Base-by-base conservation (phyloP, 2,888 invertebrate genomes). In the Hydropsyche betteni region DNA sequence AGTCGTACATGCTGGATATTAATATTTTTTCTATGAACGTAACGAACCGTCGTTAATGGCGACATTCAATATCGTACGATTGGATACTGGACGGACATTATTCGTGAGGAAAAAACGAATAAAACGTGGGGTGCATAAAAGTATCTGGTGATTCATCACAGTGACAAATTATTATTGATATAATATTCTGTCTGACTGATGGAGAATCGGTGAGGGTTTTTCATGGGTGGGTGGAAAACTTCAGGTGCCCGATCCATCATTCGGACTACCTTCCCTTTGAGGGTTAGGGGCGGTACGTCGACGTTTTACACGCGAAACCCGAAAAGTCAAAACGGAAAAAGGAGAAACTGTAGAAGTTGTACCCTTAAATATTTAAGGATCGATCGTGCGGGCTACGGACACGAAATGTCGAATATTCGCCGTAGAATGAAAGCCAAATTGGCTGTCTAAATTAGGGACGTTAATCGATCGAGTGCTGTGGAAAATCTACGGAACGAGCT, bases 341-440 rank as follows among this genome's bases (percentile, higher is more conserved):
- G 51, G 72, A 68, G 77, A 68, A 64, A 69, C 73, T 14, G 6
- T 74, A 76, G 76, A 78, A 78, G 78, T 78, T 76, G 78, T 72
- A 71, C 69, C 75, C 70, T 64, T 78, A 76, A 78, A 78, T 76
- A 78, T 76, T 78, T 75, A 76, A 78, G 73, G 61, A 44, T 70
- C 68, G 68, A 51, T 69, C 70, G 58, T 34, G 75, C 61, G 53
- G 38, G 24, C 68, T 36, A 12, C 50, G 16, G 50, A 69, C 44
- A 44, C 50, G 69, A 69, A 51, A 8, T 10, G 14, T 69, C 44
- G 33, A 68, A 68, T 68, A 36, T 44, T 12, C 34, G 24, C 24
- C 24, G 24, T 24, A 24, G 24, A 24, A 24, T 24, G 24, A 44
- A 44, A 44, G 44, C 44, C 6, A 44, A 44, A 44, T 44, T 8